Percentiles rank a stretch among this genome's conserved stretches.
These are phyloP conservation scores for Aphelenchoides bicaudatus DNA, from an alignment of 2,888 invertebrate species.

Conservation along the genomic window DNA sequence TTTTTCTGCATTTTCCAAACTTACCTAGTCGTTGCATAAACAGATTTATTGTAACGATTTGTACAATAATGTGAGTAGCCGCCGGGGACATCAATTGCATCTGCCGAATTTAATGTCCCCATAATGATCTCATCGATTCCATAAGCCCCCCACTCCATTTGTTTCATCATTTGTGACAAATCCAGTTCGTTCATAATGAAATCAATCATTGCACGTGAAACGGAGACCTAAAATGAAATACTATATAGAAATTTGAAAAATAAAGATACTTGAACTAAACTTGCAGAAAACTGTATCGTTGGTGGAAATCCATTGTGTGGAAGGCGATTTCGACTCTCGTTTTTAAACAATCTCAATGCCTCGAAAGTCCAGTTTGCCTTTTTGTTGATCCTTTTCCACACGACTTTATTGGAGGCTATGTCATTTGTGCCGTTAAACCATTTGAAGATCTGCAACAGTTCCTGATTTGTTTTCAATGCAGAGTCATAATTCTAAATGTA, in stretches of 20 bases:
- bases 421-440: conserved; percentile 30
- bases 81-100: conserved; percentile 23
- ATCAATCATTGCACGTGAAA: conserved; percentile 27
- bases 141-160: conserved; percentile 19
- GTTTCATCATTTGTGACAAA: conserved; percentile 14
- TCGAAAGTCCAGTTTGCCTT: conserved; percentile 28
- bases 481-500: conserved; percentile 30
- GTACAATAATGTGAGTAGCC: conserved; percentile 25
- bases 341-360: conserved; percentile 21
- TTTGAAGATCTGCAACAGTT: conserved; percentile 22
- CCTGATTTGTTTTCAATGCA: conserved; percentile 24
- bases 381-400: not conserved
- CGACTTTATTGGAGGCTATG: conserved; percentile 7
- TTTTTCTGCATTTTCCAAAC: not conserved
- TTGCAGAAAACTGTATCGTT: conserved; percentile 20
- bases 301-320: conserved; percentile 19
- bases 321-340: conserved; percentile 14
- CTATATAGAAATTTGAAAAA: too few relatives aligned
- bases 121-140: conserved; percentile 26
- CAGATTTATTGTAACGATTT: not conserved
- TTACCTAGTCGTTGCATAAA: not conserved
- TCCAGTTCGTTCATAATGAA: conserved; percentile 26
- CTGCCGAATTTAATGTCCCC: conserved; percentile 23
- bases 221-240: too few relatives aligned
- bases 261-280: conserved; percentile 25